Conservation (phyloP, 1,140 invertebrate genomes). For the Leptopilina boulardi region DNA sequence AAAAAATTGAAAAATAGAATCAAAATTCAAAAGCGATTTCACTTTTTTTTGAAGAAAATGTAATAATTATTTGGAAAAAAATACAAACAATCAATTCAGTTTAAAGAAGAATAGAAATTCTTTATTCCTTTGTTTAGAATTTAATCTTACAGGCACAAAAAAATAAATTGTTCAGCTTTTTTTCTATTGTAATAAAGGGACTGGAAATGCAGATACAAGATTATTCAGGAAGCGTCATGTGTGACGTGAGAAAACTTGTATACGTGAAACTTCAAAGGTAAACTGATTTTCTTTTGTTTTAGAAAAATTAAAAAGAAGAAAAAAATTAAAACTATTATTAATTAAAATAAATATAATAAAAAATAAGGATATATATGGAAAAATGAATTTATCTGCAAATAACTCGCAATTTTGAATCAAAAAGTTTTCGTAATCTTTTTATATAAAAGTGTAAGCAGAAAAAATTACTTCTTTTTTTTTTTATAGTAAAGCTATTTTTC, state of each 20-base stretch:
- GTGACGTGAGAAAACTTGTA: constrained; percentile 23
- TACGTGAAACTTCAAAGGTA: neutral
- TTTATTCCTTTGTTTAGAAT: neutral
- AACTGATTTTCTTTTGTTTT: neutral
- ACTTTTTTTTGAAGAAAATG: too few species aligned
- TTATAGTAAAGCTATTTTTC: neutral
- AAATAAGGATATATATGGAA: too few species aligned
- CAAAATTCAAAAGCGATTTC: too few species aligned
- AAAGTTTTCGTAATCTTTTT: neutral
- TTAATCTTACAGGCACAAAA: neutral
- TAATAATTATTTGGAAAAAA: too few species aligned
- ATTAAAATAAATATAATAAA: too few species aligned
- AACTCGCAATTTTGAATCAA: neutral
- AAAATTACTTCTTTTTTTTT: neutral
- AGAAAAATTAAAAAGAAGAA: too few species aligned
- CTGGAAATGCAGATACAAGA: neutral
- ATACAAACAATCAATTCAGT: too few species aligned
- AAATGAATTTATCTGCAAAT: neutral
- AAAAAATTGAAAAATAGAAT: too few species aligned
- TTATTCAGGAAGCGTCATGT: constrained; percentile 23
- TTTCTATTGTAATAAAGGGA: neutral
- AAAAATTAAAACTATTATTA: neutral
- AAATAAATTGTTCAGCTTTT: neutral
- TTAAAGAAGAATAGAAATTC: neutral
- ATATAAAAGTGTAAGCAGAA: too few species aligned